phyloP scores from a whole-genome alignment of 2,888 invertebrate genomes.

The Callyntrura sp. region DNA sequence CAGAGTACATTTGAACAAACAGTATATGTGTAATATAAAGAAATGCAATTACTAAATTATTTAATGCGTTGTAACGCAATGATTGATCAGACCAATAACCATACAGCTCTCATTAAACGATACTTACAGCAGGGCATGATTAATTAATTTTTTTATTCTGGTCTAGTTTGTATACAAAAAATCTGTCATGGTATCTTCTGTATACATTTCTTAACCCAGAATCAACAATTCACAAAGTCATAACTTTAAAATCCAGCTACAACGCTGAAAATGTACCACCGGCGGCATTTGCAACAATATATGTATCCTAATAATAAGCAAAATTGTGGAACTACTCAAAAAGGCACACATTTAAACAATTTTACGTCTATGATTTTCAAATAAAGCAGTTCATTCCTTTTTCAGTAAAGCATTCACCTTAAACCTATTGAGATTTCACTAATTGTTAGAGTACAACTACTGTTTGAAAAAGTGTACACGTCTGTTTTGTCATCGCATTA shows the following conservation, averaged over 20 bases:
- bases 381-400: not conserved
- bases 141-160: conserved; percentile 19
- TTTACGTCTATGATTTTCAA: not conserved
- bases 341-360: not conserved
- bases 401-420: conserved; percentile 13
- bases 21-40: not conserved
- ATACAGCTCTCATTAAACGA: not conserved
- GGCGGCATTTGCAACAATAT: not conserved
- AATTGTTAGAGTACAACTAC: not conserved
- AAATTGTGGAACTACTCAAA: not conserved
- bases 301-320: not conserved
- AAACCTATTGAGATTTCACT: conserved; percentile 33
- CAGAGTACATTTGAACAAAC: conserved; percentile 49
- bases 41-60: conserved; percentile 4
- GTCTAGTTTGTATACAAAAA: conserved; percentile 16
- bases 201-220: not conserved
- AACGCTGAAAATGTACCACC: conserved; percentile 30
- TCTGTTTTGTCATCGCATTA: not conserved
- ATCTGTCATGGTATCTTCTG: conserved; percentile 15
- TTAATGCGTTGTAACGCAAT: conserved; percentile 11
- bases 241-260: conserved; percentile 24
- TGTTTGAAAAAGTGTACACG: conserved; percentile 27
- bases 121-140: not conserved
- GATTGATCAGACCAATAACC: conserved; percentile 8
- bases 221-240: not conserved